Conservation (phyloP, 2,113 vertebrate genomes). For the Indicator indicator region DNA sequence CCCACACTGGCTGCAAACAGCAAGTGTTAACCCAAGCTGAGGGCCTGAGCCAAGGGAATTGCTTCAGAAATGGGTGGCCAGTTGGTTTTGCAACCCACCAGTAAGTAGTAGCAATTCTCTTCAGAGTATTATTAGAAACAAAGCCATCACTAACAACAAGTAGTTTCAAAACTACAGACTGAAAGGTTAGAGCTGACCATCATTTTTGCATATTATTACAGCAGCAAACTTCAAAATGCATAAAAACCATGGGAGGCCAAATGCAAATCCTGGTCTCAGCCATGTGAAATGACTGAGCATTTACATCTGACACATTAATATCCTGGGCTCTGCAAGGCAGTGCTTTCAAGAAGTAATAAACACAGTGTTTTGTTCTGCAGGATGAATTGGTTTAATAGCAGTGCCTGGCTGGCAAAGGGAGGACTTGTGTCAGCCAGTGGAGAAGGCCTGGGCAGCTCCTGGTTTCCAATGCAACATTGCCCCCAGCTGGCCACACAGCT, state of each 20-base stretch:
- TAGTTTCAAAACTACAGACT: constrained; percentile 57
- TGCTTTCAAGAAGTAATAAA: constrained; percentile 35
- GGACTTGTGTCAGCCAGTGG: neutral
- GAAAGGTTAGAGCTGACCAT: constrained; percentile 51
- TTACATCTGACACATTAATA: constrained; percentile 54
- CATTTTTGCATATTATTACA: constrained; percentile 57
- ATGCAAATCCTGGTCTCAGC: constrained; percentile 25
- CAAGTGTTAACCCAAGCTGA: constrained; percentile 38
- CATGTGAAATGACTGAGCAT: constrained; percentile 23
- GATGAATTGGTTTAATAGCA: constrained; percentile 20
- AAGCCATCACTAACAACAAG: constrained; percentile 49
- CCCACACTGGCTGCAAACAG: constrained; percentile 18
- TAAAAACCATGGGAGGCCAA: neutral
- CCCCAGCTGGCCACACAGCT: constrained; percentile 52
- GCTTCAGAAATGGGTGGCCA: constrained; percentile 41
- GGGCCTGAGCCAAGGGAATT: constrained; percentile 26
- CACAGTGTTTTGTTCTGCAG: neutral
- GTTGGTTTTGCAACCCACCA: constrained; percentile 51
- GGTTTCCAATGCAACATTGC: constrained; percentile 63
- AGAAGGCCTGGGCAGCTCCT: neutral
- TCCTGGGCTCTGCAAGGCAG: constrained; percentile 37
- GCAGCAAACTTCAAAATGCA: constrained; percentile 45
- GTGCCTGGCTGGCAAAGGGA: neutral
- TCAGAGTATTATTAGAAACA: constrained; percentile 60
- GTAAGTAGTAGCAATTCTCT: constrained; percentile 39